These are phyloP conservation scores for Sabatieria punctata DNA, from an alignment of 2,888 invertebrate genomes.

Conservation along the genomic window DNA sequence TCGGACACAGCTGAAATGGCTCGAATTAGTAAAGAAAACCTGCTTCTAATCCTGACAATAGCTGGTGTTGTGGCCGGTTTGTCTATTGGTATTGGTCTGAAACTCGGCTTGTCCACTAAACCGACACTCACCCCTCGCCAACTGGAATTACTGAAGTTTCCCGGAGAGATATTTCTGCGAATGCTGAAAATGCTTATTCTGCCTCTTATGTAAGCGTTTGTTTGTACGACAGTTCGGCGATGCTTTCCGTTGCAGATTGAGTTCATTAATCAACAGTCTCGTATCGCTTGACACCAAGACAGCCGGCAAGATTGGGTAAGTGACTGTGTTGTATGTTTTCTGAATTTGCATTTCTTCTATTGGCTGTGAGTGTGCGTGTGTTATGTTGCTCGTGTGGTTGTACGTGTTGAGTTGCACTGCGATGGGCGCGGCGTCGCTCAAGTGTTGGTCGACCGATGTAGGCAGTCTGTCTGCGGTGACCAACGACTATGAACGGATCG, in stretches of 20 bases:
- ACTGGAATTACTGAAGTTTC: slow-evolving; percentile 10
- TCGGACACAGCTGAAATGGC: too few relatives aligned
- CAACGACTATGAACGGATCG: too few relatives aligned
- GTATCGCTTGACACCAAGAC: slow-evolving; percentile 19
- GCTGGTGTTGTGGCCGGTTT: slow-evolving; percentile 2
- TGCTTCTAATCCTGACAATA: neutral
- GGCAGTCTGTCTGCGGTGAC: too few relatives aligned
- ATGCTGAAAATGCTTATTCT: slow-evolving; percentile 12
- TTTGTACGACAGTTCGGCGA: neutral
- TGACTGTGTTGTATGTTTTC: too few relatives aligned
- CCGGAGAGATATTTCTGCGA: slow-evolving; percentile 12
- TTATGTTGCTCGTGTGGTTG: too few relatives aligned
- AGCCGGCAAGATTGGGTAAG: slow-evolving; percentile 18
- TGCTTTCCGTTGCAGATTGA: neutral
- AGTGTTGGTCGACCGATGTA: too few relatives aligned
- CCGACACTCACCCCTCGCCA: neutral
- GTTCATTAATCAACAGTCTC: slow-evolving; percentile 2
- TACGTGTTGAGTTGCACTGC: too few relatives aligned
- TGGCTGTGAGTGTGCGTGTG: too few relatives aligned
- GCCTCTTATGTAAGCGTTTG: slow-evolving; percentile 9
- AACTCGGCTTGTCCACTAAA: neutral
- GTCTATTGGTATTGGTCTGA: slow-evolving; percentile 1
- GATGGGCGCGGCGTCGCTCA: too few relatives aligned
- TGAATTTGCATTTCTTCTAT: too few relatives aligned
- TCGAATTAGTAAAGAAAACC: too few relatives aligned